A percentile compares a stretch with the other conserved stretches of the same genome.
phyloP scores from a whole-genome alignment of 2,113 vertebrate species.

The Hippocampus comes region DNA sequence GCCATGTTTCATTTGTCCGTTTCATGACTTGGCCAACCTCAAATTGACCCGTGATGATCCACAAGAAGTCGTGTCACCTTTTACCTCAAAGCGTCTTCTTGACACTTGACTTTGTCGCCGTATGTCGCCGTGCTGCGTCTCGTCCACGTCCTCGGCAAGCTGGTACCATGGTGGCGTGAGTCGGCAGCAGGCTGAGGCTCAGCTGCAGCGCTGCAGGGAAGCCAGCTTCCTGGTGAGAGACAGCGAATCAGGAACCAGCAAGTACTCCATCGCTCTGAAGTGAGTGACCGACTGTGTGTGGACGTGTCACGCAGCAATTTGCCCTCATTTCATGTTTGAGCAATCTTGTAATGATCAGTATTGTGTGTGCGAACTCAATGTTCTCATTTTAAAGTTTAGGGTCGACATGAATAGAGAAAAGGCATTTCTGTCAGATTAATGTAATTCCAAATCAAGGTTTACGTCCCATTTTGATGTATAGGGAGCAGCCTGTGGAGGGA shows the following conservation, averaged over 20 bases:
- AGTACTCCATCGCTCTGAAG: constrained; percentile 95
- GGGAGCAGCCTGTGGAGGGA: not conserved
- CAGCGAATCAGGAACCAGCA: constrained; percentile 90
- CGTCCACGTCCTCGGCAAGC: constrained; percentile 57
- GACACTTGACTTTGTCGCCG: constrained; percentile 49
- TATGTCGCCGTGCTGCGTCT: constrained; percentile 32
- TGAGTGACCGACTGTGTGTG: constrained; percentile 65
- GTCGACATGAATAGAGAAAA: not conserved
- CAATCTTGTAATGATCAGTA: not conserved
- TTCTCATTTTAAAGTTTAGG: not conserved
- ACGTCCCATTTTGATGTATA: not conserved
- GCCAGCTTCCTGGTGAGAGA: constrained; percentile 92
- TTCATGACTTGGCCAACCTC: constrained; percentile 19
- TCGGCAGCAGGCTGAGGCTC: constrained; percentile 87
- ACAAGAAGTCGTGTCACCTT: not conserved
- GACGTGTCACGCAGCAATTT: not conserved
- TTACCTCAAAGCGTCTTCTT: constrained; percentile 15
- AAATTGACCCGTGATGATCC: constrained; percentile 19
- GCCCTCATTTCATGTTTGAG: not conserved
- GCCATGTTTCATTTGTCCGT: constrained; percentile 2
- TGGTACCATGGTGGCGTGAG: constrained; percentile 94
- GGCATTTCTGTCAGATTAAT: not conserved
- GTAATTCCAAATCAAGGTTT: not conserved
- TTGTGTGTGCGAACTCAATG: not conserved
- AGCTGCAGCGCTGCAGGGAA: constrained; percentile 86